Evolutionary conservation across 1,140 invertebrate genomes (phyloP), one percentile per base, ranked within the genome.

Genomic region (Heliconius congener): DNA sequence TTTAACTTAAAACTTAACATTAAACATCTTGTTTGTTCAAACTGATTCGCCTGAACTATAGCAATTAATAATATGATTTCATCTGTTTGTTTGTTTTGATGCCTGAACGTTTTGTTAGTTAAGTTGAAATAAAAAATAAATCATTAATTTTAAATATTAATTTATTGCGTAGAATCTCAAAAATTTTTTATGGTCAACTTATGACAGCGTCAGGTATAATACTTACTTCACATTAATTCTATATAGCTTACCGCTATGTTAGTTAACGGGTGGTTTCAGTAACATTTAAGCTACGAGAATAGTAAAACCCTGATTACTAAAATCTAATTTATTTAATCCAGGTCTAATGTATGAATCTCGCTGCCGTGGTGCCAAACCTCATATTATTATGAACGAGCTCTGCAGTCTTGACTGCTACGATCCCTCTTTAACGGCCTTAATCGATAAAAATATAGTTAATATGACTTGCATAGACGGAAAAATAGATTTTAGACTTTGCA

Each of bases 321-420:
- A 66, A n/a, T 11, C 23, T 30, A 23, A 27, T n/a, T 13, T 66
- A 30, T 66, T 30, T 13, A 27, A 66, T 66, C 27, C 60, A 66
- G 60, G 27, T 27, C 60, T 66, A 27, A 27, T 66, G 5, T 92
- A 85, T 79, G 83, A 73, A 42, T 87, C 90, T 0, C 71, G 81
- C 1, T 93, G 91, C 75, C 86, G 84, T 30, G 13, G 60, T 16
- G 60, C 60, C 27, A 27, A 66, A 13, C 60, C 60, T 66, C 19
- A 66, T 27, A 30, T 66, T 27, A 66, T 66, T 30, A 80, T 91
- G 2, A 88, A 91, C 73, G 88, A 89, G 77, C 88, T 87, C 0
- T 93, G 92, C 66, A 55, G 23, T 6, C 70, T 92, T 19, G 84
- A 85, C 9, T 93, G 92, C 70, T 81, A 79, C 11, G 86, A 91